Percentiles rank a stretch among this genome's conserved stretches.
Conservation (phyloP, 2,888 invertebrate species). For the Drosophila nigritarsus region DNA sequence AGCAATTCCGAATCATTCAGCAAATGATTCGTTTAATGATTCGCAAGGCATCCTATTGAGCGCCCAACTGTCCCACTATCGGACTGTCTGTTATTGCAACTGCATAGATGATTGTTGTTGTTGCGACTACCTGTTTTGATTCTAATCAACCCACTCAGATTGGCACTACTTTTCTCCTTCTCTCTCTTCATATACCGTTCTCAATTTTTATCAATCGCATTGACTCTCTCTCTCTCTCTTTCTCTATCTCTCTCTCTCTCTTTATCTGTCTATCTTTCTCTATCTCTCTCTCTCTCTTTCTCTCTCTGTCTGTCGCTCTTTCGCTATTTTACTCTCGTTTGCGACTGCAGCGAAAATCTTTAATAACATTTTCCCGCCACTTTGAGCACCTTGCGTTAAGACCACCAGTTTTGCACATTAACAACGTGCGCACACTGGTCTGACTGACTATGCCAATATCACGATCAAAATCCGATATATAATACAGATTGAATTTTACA, state of each 20-base stretch:
- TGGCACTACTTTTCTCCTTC: constrained; percentile 20
- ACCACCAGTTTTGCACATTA: constrained; percentile 63
- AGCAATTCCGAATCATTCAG: constrained; percentile 26
- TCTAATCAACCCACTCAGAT: constrained; percentile 71
- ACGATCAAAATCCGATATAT: background rate
- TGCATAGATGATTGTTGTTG: constrained; percentile 21
- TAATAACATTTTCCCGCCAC: constrained; percentile 74
- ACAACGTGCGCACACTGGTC: constrained; percentile 76
- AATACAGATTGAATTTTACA: background rate
- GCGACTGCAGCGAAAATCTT: constrained; percentile 53
- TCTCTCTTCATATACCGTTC: constrained; percentile 15
- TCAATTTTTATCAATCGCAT: constrained; percentile 13
- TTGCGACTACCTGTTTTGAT: constrained; percentile 72
- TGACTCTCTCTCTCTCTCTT: constrained; percentile 19
- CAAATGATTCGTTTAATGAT: constrained; percentile 36
- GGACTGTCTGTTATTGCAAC: constrained; percentile 41
- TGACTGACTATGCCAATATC: background rate
- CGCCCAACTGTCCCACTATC: background rate
- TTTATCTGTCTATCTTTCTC: background rate
- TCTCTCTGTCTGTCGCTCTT: background rate
- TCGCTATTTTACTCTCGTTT: constrained; percentile 9
- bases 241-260: constrained; percentile 17
- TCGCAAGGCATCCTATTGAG: constrained; percentile 16
- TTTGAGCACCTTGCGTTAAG: constrained; percentile 73
- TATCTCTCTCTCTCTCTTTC: background rate